Evolutionary conservation across 2,888 invertebrate species (phyloP), one percentile per base, ranked within the genome.

Genomic region (Automeris io): DNA sequence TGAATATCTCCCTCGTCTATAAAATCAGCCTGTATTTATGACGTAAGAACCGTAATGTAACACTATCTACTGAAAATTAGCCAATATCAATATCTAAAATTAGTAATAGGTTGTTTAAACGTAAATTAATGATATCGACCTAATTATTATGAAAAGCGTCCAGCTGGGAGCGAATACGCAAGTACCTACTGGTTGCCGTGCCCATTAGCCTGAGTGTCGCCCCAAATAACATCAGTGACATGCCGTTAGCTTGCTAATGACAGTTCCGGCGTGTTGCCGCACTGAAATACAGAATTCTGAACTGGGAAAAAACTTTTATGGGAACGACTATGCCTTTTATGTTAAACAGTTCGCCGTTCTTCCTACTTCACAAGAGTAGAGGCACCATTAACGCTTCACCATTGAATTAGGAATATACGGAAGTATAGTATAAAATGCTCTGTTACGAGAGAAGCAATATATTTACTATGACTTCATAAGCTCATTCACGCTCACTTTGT

Each of bases 191-290:
- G 35, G 32, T 34, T 37, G 25, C 45, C 39, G 35, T 40, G 40
- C 22, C 54, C 59, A 66, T 68, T 64, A 66, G 51, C 51, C 49
- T 47, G 46, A 65, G 65, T 62, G 61, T 61, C 62, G 60, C 58
- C 58, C 68, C 57, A 57, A 61, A 67, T 64, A 63, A 62, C 53
- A 51, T 49, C 47, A 45, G 35, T 49, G 53, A 54, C 55, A 49
- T 50, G 51, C 45, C 48, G 43, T 46, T 43, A 46, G 43, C 46
- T 49, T 48, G 57, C 57, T 64, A 63, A 61, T 61, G 61, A 57
- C 61, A 59, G 50, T 50, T 52, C 46, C 53, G 57, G 51, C 62
- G 57, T 51, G 54, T 52, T 54, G 52, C 48, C 42, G 49, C 18
- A 24, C 11, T 18, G 8, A 29, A 16, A 29, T 16, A 29, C 29